Conservation (phyloP, 2,113 vertebrate genomes). For the Erinaceus europaeus region DNA sequence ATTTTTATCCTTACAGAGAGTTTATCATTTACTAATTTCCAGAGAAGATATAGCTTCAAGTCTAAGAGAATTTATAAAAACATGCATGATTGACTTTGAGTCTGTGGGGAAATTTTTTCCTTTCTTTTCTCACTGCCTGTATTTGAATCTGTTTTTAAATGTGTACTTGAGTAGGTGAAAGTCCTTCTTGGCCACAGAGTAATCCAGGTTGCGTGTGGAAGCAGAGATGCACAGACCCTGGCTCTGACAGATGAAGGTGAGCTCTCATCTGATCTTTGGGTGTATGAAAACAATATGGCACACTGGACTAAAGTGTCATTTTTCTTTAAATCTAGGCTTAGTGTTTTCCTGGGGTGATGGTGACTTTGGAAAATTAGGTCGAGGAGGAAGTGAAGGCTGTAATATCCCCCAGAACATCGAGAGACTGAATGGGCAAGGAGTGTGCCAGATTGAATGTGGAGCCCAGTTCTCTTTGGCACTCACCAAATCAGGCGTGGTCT, state of each 20-base stretch:
- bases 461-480: slow-evolving; percentile 98
- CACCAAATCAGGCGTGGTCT: slow-evolving; percentile 98
- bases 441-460: slow-evolving; percentile 98
- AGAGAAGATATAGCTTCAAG: background rate
- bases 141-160: background rate
- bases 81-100: background rate
- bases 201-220: slow-evolving; percentile 97
- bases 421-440: slow-evolving; percentile 93
- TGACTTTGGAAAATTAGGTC: slow-evolving; percentile 97
- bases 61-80: background rate
- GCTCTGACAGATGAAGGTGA: slow-evolving; percentile 97
- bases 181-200: slow-evolving; percentile 96
- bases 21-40: background rate
- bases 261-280: background rate
- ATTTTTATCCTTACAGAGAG: background rate
- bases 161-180: slow-evolving; percentile 87
- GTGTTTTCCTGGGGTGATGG: slow-evolving; percentile 99
- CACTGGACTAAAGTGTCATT: slow-evolving; percentile 13
- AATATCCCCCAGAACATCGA: slow-evolving; percentile 99
- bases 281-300: rapidly evolving
- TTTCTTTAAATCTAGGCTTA: slow-evolving; percentile 84
- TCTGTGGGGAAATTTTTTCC: background rate
- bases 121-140: background rate
- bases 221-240: slow-evolving; percentile 96
- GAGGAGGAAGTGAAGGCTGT: slow-evolving; percentile 98